These are phyloP conservation scores for Balaeniceps rex DNA, from an alignment of 2,113 vertebrate genomes.

Conservation along the genomic window DNA sequence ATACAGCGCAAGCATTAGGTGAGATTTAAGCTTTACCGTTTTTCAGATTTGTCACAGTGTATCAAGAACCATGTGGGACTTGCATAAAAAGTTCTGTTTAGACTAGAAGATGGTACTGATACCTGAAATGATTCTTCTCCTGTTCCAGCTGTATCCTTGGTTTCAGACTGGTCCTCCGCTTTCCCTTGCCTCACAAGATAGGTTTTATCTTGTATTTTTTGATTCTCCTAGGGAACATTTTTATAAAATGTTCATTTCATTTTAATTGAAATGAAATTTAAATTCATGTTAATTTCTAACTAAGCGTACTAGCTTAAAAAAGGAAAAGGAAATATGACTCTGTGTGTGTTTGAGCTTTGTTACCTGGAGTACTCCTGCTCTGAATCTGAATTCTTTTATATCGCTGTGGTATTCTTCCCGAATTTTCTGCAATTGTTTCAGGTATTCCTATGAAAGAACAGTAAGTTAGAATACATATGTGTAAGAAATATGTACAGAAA, in stretches of 20 bases:
- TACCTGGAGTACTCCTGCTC: slow-evolving; percentile 76
- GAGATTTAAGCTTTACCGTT: neutral
- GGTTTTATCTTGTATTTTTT: slow-evolving; percentile 60
- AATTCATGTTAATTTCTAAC: neutral
- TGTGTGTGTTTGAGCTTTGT: neutral
- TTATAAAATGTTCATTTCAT: neutral
- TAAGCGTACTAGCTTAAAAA: neutral
- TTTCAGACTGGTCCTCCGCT: neutral
- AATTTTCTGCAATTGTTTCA: slow-evolving; percentile 83
- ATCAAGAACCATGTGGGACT: neutral
- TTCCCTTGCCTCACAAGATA: slow-evolving; percentile 73
- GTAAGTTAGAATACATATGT: neutral
- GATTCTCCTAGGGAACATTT: slow-evolving; percentile 51
- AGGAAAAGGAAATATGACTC: neutral
- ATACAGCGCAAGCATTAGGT: neutral
- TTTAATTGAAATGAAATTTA: too few relatives aligned
- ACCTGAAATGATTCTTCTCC: slow-evolving; percentile 65
- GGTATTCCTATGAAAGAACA: slow-evolving; percentile 79
- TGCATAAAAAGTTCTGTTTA: neutral
- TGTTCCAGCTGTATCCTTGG: neutral
- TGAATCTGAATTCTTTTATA: slow-evolving; percentile 77
- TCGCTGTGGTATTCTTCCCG: slow-evolving; percentile 83
- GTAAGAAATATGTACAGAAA: neutral
- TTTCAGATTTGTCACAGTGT: neutral
- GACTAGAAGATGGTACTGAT: neutral